Evolutionary conservation across 2,888 invertebrate genomes (phyloP), one percentile per base, ranked within the genome.

Genomic region (Acleris holmiana): DNA sequence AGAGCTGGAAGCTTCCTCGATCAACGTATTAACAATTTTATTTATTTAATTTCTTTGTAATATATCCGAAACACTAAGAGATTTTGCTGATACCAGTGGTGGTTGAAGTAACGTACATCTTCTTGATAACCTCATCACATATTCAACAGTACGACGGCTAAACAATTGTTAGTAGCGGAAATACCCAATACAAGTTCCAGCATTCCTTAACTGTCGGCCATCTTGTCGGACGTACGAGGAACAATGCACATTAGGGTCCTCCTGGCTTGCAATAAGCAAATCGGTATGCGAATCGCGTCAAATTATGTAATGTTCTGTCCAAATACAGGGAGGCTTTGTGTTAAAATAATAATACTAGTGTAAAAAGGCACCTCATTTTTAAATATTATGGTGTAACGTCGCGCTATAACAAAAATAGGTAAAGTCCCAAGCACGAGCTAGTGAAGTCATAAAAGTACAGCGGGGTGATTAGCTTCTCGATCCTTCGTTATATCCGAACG

Each of bases 161-260:
- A 49, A 58, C 66, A 62, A 62, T 67, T 54, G 58, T 58, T 62
- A 61, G 44, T 47, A 66, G 25, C 67, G 67, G 67, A 67, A 63
- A 60, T 59, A 18, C 50, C 55, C 58, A 67, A 67, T 67, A 67
- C 58, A 54, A 64, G 58, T 64, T 57, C 56, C 53, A 59, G 21
- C 67, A 63, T 67, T 56, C 67, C 63, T 55, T 40, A 21, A 29
- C 47, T n/a, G 48, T 29, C 29, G 23, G 58, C 62, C 56, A 59
- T 65, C n/a, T 59, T 46, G 61, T 23, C 35, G 19, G 57, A 17
- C 66, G 25, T 49, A 68, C 68, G 66, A 61, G 66, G 60, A 67
- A 68, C 68, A 68, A 68, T 68, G 68, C 63, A 55, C 15, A 48
- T 47, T 59, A 23, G 19, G 19, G 44, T 48, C 49, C 51, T 47